Evolutionary conservation across 1,140 invertebrate genomes (phyloP).

Genomic region (Tetramorium alpestre): DNA sequence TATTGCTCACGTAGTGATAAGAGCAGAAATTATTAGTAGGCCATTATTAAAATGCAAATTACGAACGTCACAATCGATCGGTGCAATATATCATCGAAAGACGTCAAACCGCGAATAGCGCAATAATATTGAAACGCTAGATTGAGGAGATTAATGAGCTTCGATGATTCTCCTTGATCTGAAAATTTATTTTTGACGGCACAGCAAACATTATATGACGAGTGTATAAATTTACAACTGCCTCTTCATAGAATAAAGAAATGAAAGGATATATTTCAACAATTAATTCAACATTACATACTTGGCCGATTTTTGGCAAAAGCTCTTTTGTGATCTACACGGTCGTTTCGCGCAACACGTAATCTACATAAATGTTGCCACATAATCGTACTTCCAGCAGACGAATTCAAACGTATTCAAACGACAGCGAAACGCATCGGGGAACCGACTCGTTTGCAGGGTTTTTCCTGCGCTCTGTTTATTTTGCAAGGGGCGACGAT

Average conservation of each 20-base stretch:
- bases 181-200: neutral
- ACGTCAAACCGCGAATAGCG: neutral
- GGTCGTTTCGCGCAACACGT: neutral
- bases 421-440: neutral
- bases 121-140: neutral
- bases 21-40: neutral
- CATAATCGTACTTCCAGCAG: neutral
- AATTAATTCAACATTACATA: neutral
- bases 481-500: slow-evolving; percentile 26
- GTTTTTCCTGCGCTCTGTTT: slow-evolving; percentile 29
- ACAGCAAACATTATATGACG: neutral
- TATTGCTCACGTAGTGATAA: neutral
- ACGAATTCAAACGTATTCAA: neutral
- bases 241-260: neutral
- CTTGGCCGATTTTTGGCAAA: neutral
- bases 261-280: neutral
- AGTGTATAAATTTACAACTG: neutral
- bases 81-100: slow-evolving; percentile 10
- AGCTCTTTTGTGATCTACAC: neutral
- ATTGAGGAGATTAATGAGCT: neutral
- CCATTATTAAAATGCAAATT: slow-evolving; percentile 29
- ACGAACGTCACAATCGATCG: neutral
- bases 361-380: neutral
- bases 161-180: neutral
- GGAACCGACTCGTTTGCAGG: neutral